phyloP scores from a whole-genome alignment of 2,797 vertebrate genomes.

The Lerista edwardsae region DNA sequence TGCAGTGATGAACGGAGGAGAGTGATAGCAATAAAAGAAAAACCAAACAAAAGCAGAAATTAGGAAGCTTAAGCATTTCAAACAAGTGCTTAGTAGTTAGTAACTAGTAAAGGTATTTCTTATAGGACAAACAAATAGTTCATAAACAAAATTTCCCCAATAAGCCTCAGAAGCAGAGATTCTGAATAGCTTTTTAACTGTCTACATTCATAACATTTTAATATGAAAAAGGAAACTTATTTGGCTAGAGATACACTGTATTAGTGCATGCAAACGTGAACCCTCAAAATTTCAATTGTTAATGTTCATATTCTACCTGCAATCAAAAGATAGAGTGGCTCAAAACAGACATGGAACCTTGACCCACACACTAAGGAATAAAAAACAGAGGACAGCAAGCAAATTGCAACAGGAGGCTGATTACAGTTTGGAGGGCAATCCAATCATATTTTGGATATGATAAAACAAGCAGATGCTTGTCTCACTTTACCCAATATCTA shows the following conservation, averaged over 20 bases:
- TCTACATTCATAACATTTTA: neutral
- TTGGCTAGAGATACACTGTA: neutral
- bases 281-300: neutral
- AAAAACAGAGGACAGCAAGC: neutral
- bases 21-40: conserved; percentile 87
- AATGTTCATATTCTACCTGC: neutral
- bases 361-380: neutral
- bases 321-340: neutral
- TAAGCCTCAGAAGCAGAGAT: neutral
- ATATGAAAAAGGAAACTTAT: neutral
- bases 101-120: conserved; percentile 50
- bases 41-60: conserved; percentile 91
- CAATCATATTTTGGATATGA: neutral
- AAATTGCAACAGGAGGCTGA: neutral
- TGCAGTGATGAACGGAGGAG: conserved; percentile 92
- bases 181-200: neutral
- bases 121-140: neutral
- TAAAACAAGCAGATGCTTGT: neutral
- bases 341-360: neutral
- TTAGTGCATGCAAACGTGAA: conserved; percentile 15
- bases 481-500: neutral
- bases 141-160: neutral
- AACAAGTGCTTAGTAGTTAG: conserved; percentile 78
- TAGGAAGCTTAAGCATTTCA: conserved; percentile 85
- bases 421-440: neutral